A percentile compares a stretch with the other conserved stretches of the same genome.
Conservation (phyloP, 2,797 vertebrate species). For the Myotis vivesi region DNA sequence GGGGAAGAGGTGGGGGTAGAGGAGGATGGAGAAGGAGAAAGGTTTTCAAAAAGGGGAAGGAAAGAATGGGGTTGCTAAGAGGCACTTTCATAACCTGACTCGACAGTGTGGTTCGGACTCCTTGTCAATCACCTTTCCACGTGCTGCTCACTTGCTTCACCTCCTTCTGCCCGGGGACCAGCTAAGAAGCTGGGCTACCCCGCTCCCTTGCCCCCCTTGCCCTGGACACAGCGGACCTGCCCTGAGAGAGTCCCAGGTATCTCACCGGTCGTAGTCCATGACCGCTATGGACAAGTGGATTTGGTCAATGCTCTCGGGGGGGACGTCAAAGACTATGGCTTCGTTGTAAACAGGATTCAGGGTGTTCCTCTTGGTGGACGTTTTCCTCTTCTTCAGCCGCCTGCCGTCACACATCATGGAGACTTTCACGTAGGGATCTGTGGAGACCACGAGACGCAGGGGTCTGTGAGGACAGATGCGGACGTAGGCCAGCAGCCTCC, state of each 20-base stretch:
- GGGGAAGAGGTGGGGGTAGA: background rate
- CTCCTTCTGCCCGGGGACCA: background rate
- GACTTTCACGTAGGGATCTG: conserved; percentile 99
- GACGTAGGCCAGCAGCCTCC: background rate
- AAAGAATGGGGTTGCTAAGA: background rate
- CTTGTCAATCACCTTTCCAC: background rate
- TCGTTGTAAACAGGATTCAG: conserved; percentile 99
- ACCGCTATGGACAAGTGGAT: conserved; percentile 97
- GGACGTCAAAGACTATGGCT: conserved; percentile 99
- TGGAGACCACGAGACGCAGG: conserved; percentile 71
- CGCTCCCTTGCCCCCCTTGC: background rate
- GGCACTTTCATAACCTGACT: background rate
- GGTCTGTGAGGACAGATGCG: conserved; percentile 50
- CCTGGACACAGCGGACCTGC: too few relatives aligned
- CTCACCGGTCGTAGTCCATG: conserved; percentile 99
- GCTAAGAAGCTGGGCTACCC: background rate
- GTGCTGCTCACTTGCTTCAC: background rate
- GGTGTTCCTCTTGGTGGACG: conserved; percentile 98
- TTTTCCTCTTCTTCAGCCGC: conserved; percentile 98
- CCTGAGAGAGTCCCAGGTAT: conserved; percentile 68
- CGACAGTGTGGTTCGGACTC: background rate
- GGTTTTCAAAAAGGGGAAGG: background rate
- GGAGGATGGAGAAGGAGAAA: background rate
- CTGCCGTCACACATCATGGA: conserved; percentile 98
- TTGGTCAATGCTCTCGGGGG: conserved; percentile 98